Conservation (phyloP, 2,113 vertebrate species). For the Argyrosomus japonicus region DNA sequence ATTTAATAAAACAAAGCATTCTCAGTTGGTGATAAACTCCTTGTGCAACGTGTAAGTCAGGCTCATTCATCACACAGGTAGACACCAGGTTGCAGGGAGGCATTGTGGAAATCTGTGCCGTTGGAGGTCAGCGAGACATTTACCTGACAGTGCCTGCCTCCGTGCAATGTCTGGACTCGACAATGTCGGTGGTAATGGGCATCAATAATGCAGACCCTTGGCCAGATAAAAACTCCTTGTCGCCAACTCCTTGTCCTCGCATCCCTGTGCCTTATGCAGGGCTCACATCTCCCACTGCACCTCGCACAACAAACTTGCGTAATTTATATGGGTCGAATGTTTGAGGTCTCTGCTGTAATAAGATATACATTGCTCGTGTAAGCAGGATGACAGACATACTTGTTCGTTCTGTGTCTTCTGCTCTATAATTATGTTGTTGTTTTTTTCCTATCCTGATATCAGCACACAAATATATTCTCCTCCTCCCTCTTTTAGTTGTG, state of each 20-base stretch:
- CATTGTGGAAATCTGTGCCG: conserved; percentile 58
- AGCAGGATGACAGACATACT: conserved; percentile 17
- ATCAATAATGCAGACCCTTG: conserved; percentile 80
- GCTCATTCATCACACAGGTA: conserved; percentile 76
- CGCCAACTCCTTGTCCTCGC: conserved; percentile 53
- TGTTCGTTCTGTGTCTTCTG: background rate
- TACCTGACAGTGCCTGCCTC: conserved; percentile 73
- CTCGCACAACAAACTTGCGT: conserved; percentile 27
- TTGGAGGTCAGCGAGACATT: conserved; percentile 75
- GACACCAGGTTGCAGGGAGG: conserved; percentile 57
- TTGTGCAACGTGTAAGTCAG: conserved; percentile 43
- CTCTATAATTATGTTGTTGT: conserved; percentile 29
- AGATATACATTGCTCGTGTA: conserved; percentile 25
- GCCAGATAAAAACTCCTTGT: conserved; percentile 69
- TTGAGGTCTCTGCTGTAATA: conserved; percentile 24
- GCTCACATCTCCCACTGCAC: conserved; percentile 25
- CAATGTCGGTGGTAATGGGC: conserved; percentile 78
- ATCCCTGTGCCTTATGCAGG: conserved; percentile 28
- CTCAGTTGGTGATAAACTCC: conserved; percentile 61
- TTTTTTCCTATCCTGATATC: background rate
- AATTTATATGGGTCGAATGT: conserved; percentile 29
- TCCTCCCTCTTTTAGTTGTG: conserved; percentile 3
- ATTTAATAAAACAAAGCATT: conserved; percentile 68
- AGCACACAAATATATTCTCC: background rate
- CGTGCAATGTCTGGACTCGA: conserved; percentile 65